Conservation (phyloP, 2,113 vertebrate genomes). For the Thalassoma bifasciatum region DNA sequence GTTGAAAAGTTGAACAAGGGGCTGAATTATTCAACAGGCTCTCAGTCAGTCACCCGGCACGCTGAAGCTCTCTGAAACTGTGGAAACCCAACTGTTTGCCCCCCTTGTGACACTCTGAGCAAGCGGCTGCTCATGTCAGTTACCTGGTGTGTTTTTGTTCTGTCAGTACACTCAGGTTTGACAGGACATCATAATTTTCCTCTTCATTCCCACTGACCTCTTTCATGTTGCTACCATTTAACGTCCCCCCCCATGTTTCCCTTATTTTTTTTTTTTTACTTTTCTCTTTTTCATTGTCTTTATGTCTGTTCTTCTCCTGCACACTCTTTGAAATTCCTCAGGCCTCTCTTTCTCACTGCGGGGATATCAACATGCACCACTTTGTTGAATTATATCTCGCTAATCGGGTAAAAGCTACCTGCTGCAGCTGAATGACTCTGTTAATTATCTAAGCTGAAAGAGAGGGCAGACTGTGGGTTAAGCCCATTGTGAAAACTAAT, state of each 20-base stretch:
- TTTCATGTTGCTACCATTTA: neutral
- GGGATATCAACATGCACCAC: neutral
- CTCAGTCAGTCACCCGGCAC: constrained; percentile 9
- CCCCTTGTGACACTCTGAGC: constrained; percentile 11
- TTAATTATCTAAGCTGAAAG: constrained; percentile 19
- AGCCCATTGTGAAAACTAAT: neutral
- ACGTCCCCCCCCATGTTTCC: neutral
- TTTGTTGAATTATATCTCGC: neutral
- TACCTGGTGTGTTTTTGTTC: constrained; percentile 6
- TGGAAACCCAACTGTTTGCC: constrained; percentile 17
- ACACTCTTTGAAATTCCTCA: neutral
- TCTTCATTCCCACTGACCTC: neutral
- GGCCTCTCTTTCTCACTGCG: neutral
- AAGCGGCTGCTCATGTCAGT: constrained; percentile 24
- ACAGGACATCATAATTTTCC: constrained; percentile 17
- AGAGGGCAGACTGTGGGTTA: neutral
- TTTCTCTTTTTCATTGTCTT: neutral
- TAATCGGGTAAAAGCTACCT: constrained; percentile 8
- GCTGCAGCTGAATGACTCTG: constrained; percentile 10
- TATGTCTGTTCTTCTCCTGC: neutral
- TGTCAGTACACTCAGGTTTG: constrained; percentile 28
- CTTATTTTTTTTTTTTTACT: neutral
- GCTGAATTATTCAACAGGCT: constrained; percentile 60
- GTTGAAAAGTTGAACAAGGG: constrained; percentile 22
- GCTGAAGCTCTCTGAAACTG: neutral